A percentile compares a stretch with the other conserved stretches of the same genome.
Conservation (phyloP, 2,113 vertebrate genomes). For the Corvus cornix region DNA sequence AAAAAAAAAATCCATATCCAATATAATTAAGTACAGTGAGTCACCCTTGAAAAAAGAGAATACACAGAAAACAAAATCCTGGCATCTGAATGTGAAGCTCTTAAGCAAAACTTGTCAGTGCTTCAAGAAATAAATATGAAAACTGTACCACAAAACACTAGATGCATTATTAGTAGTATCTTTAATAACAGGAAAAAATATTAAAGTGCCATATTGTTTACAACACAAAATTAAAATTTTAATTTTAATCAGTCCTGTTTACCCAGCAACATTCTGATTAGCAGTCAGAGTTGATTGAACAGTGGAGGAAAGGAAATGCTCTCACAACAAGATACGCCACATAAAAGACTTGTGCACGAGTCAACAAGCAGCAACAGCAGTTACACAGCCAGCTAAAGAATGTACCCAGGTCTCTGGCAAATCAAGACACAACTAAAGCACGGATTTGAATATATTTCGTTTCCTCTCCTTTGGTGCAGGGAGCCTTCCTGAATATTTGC, state of each 20-base stretch:
- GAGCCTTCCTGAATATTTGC: neutral
- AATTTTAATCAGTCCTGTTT: conserved; percentile 48
- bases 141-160: neutral
- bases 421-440: neutral
- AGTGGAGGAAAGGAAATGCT: neutral
- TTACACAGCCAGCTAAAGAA: neutral
- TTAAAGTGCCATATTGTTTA: conserved; percentile 31
- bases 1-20: neutral
- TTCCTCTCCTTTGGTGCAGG: neutral
- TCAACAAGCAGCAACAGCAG: neutral
- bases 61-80: conserved; percentile 14
- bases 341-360: neutral
- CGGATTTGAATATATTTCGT: neutral
- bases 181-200: conserved; percentile 36
- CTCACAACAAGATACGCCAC: neutral
- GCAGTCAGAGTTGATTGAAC: conserved; percentile 25
- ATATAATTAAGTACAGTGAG: conserved; percentile 31
- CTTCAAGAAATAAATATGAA: neutral
- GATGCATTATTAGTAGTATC: conserved; percentile 1
- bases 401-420: neutral
- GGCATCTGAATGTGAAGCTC: conserved; percentile 16
- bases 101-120: neutral
- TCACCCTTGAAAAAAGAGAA: conserved; percentile 5
- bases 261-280: conserved; percentile 49
- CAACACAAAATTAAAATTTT: conserved; percentile 40